Evolutionary conservation across 2,113 vertebrate species (phyloP).

Genomic region (Oncorhynchus mykiss): DNA sequence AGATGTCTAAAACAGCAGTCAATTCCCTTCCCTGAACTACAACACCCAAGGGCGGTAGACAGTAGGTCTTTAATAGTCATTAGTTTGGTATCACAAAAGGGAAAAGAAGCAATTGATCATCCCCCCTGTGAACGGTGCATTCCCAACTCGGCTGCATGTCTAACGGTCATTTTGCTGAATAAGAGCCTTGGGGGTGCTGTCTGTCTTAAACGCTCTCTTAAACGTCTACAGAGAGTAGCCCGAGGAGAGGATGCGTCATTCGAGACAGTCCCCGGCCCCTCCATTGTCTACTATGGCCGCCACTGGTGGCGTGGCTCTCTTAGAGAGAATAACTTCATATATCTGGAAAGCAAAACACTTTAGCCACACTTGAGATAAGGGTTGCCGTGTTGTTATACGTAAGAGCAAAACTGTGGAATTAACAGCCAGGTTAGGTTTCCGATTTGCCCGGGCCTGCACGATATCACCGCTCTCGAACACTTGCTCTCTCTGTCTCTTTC

Average conservation of each 20-base stretch:
- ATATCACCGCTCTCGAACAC: background rate
- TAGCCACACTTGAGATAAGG: slow-evolving; percentile 24
- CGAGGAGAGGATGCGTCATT: background rate
- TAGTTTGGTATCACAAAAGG: slow-evolving; percentile 56
- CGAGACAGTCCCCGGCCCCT: background rate
- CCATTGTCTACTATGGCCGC: background rate
- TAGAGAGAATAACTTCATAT: slow-evolving; percentile 28
- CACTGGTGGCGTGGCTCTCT: slow-evolving; percentile 1
- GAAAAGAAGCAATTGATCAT: slow-evolving; percentile 50
- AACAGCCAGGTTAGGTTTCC: slow-evolving; percentile 23
- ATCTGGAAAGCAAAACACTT: slow-evolving; percentile 34
- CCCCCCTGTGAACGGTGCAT: slow-evolving; percentile 8
- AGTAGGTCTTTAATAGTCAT: slow-evolving; percentile 59
- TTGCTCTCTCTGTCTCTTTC: background rate
- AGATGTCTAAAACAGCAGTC: slow-evolving; percentile 31
- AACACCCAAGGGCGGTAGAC: slow-evolving; percentile 49
- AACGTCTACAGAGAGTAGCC: slow-evolving; percentile 15
- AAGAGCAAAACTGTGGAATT: slow-evolving; percentile 2
- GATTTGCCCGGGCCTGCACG: background rate
- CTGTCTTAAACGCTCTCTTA: slow-evolving; percentile 8
- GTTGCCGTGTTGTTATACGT: slow-evolving; percentile 28
- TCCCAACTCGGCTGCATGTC: slow-evolving; percentile 2
- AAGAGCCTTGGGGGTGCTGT: slow-evolving; percentile 27
- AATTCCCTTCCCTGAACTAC: slow-evolving; percentile 25
- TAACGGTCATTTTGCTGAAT: slow-evolving; percentile 6